Base-by-base conservation (phyloP, 2,888 invertebrate species). In the Lacanobia oleracea region DNA sequence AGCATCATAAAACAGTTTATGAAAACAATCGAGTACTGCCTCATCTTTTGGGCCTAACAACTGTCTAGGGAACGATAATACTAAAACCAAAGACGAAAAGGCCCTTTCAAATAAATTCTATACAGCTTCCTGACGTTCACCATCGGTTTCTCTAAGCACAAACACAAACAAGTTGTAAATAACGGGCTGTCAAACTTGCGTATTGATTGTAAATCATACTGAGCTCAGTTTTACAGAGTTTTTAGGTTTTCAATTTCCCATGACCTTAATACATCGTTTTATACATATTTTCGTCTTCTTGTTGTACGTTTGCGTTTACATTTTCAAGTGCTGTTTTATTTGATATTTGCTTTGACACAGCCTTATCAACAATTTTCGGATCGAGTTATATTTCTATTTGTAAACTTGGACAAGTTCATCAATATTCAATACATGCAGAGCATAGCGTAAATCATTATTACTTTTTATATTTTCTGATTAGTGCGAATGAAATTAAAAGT, bases 181-280 rank as follows among this genome's bases (percentile, higher is more conserved):
- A 86, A 75, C 79, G 67, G 82, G 18, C 60, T 59, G 66, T 72
- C 70, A 75, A 76, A 75, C 57, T n/a, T 54, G 48, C 14, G 54
- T 66, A 72, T 79, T 66, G 59, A 79, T 76, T 71, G 64, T 74
- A 75, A 81, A 83, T 77, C 77, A 77, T 61, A 66, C 75, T 77
- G 69, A 72, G 60, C 69, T 70, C 50, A 53, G 62, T 43, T 56
- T 75, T 61, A 64, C 50, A 27, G 45, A 67, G 43, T 40, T 67
- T 80, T 75, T 59, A 23, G 5, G 27, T 60, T 66, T 53, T 62
- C 9, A 72, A 72, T 70, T 76, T 60, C 59, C 40, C 51, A 57
- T 77, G 77, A 75, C 75, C 69, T 65, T 69, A 59, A 56, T 69
- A 54, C 50, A 27, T 16, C 33, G 23, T 40, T 76, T 66, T 66